phyloP scores from a whole-genome alignment of 2,113 vertebrate species.

The Columba livia region DNA sequence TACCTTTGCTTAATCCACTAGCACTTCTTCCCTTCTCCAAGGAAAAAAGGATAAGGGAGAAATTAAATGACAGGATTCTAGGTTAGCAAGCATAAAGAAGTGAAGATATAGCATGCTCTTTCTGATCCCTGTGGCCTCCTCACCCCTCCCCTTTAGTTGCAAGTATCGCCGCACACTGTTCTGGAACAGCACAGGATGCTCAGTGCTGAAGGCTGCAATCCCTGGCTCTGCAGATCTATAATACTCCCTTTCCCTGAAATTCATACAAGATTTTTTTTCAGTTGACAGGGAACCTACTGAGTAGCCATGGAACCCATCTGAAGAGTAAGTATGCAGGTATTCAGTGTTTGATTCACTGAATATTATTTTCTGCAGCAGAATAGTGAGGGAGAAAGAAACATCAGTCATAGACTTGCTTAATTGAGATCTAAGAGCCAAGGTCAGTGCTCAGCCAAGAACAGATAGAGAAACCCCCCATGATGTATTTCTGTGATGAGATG shows the following conservation, averaged over 20 bases:
- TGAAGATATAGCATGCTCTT: background rate
- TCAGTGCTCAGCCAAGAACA: slow-evolving; percentile 45
- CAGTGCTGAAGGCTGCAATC: background rate
- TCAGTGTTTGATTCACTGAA: background rate
- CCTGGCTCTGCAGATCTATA: background rate
- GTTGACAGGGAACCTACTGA: background rate
- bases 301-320: background rate
- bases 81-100: background rate
- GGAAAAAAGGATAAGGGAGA: background rate
- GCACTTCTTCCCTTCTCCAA: background rate
- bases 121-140: background rate
- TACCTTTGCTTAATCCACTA: background rate
- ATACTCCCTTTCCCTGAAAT: background rate
- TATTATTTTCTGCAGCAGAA: slow-evolving; percentile 24
- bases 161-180: background rate
- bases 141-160: background rate
- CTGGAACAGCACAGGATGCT: background rate
- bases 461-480: background rate
- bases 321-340: background rate
- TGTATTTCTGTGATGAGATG: slow-evolving; percentile 34
- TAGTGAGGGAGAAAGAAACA: background rate
- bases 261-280: background rate
- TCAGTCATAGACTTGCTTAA: slow-evolving; percentile 28
- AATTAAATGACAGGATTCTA: background rate
- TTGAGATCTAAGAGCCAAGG: slow-evolving; percentile 48